Percentiles rank a stretch among this genome's conserved stretches.
These are phyloP conservation scores for Festucalex cinctus DNA, from an alignment of 2,113 vertebrate species.

Conservation along the genomic window DNA sequence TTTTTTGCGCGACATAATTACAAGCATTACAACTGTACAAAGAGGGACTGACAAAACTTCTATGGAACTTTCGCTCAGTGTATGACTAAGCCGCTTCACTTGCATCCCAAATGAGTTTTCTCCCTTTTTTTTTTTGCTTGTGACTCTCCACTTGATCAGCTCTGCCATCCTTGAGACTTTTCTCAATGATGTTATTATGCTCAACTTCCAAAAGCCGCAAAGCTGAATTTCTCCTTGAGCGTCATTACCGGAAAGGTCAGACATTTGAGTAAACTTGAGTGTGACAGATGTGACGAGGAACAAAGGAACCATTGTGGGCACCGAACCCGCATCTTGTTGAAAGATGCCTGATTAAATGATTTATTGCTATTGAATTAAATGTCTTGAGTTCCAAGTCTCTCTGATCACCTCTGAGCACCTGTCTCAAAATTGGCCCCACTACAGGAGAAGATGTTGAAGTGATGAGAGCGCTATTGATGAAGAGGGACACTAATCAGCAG, in stretches of 20 bases:
- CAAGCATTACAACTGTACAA: neutral
- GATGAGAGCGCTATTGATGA: slow-evolving; percentile 32
- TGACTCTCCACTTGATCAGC: slow-evolving; percentile 1
- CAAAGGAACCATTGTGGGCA: slow-evolving; percentile 15
- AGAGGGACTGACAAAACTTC: neutral
- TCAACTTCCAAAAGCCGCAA: neutral
- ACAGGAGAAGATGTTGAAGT: neutral
- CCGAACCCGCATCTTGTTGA: slow-evolving; percentile 1
- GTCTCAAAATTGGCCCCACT: slow-evolving; percentile 8
- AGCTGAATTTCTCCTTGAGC: slow-evolving; percentile 3
- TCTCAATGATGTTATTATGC: neutral
- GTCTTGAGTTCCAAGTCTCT: slow-evolving; percentile 2
- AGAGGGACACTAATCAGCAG: slow-evolving; percentile 46
- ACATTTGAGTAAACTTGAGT: slow-evolving; percentile 1
- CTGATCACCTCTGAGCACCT: slow-evolving; percentile 7
- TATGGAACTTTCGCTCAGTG: neutral
- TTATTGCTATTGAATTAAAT: neutral
- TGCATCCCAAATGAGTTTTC: slow-evolving; percentile 7
- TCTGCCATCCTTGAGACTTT: neutral
- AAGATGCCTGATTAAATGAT: neutral
- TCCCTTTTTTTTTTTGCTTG: slow-evolving; percentile 1
- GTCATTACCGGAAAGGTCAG: slow-evolving; percentile 1
- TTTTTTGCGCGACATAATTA: neutral
- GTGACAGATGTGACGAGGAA: slow-evolving; percentile 15
- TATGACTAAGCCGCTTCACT: neutral